Evolutionary conservation across 2,797 vertebrate genomes (phyloP).

Genomic region (Coluber constrictor): DNA sequence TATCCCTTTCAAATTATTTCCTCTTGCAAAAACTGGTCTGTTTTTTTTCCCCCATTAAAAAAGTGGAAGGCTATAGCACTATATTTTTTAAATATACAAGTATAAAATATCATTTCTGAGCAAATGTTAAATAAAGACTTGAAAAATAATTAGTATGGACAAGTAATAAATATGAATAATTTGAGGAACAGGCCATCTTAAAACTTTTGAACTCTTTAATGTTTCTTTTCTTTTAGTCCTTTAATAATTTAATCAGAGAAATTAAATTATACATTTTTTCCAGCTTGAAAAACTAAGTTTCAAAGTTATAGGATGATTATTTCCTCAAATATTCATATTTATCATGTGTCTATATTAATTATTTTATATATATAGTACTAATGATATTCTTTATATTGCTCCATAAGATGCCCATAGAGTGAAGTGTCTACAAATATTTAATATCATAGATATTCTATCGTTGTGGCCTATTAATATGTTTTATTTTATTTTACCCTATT

Average conservation of each 20-base stretch:
- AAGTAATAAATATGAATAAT: conserved; percentile 70
- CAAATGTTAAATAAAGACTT: conserved; percentile 49
- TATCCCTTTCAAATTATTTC: conserved; percentile 77
- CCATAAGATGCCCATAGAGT: conserved; percentile 50
- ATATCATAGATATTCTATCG: conserved; percentile 59
- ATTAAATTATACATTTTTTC: not conserved
- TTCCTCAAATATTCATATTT: conserved; percentile 71
- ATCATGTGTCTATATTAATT: conserved; percentile 75
- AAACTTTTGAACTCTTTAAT: conserved; percentile 67
- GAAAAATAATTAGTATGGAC: conserved; percentile 77
- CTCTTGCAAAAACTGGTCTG: conserved; percentile 72
- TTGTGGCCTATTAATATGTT: conserved; percentile 44
- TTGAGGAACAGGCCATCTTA: conserved; percentile 66
- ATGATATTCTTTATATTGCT: conserved; percentile 59
- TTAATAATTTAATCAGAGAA: not conserved
- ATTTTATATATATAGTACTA: conserved; percentile 50
- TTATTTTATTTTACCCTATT: conserved; percentile 43
- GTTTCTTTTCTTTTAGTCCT: conserved; percentile 57
- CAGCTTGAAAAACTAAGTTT: conserved; percentile 64
- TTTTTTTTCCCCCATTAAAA: conserved; percentile 38
- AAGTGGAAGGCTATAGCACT: conserved; percentile 36
- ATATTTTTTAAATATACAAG: conserved; percentile 75
- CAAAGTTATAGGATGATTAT: conserved; percentile 65
- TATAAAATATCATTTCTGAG: conserved; percentile 72
- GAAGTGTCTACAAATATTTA: conserved; percentile 66